Evolutionary conservation across 2,888 invertebrate species (phyloP).

Genomic region (Lucinisca nassula): DNA sequence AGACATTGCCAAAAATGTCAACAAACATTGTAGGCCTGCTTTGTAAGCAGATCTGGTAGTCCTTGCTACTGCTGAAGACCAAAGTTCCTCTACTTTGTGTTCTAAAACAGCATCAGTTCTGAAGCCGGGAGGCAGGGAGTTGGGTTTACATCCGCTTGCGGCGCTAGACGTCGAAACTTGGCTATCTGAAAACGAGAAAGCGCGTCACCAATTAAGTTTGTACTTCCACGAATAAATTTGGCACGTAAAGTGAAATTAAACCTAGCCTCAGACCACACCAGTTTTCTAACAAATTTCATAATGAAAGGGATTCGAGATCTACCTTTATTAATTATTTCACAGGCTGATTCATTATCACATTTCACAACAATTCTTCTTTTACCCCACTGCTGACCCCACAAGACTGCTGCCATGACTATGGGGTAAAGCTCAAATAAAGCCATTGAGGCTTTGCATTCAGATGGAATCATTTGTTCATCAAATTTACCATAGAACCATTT

Average conservation of each 20-base stretch:
- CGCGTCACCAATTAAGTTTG: neutral
- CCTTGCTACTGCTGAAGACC: neutral
- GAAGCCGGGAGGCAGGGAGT: neutral
- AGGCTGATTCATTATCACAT: constrained; percentile 51
- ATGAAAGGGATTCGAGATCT: constrained; percentile 28
- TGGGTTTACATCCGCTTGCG: neutral
- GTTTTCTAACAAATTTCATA: constrained; percentile 34
- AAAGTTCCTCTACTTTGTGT: neutral
- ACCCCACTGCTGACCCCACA: constrained; percentile 28
- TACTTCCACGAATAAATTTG: neutral
- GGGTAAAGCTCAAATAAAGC: constrained; percentile 44
- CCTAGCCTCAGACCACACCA: neutral
- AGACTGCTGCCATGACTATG: constrained; percentile 42
- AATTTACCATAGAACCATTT: constrained; percentile 10
- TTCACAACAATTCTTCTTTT: constrained; percentile 15
- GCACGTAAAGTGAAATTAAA: neutral
- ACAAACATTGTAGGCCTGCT: neutral
- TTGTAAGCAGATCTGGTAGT: neutral
- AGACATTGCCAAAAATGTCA: constrained; percentile 16
- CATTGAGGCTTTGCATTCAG: constrained; percentile 10
- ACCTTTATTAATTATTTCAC: constrained; percentile 44
- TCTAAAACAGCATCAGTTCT: neutral
- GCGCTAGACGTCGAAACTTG: neutral
- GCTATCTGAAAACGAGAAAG: neutral
- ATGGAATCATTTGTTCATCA: neutral